Percentiles rank a stretch among this genome's conserved stretches.
These are phyloP conservation scores for Amphimallon solstitiale DNA, from an alignment of 2,888 invertebrate genomes.

Conservation along the genomic window DNA sequence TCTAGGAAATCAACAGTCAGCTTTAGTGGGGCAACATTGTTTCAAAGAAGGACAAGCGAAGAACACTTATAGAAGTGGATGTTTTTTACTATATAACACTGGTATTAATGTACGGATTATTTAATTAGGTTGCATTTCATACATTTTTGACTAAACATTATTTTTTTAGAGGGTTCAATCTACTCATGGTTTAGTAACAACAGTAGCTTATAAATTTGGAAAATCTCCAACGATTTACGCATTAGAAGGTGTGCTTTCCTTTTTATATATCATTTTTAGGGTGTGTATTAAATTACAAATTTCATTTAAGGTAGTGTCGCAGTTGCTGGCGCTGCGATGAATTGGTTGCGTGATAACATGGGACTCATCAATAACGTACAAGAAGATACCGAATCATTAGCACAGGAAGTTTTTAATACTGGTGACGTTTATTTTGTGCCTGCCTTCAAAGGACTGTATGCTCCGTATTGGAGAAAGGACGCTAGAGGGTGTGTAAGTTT, in stretches of 20 bases:
- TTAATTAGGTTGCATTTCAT: not conserved
- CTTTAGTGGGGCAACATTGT: constrained; percentile 91
- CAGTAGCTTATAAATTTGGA: constrained; percentile 95
- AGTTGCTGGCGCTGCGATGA: constrained; percentile 90
- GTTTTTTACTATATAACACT: constrained; percentile 95
- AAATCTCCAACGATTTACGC: constrained; percentile 87
- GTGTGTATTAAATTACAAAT: not conserved
- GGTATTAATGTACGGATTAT: constrained; percentile 72
- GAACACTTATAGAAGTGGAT: constrained; percentile 91
- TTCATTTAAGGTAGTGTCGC: constrained; percentile 77
- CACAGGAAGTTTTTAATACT: constrained; percentile 78
- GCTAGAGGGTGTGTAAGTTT: constrained; percentile 82
- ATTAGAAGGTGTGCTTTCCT: constrained; percentile 76
- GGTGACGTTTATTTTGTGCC: constrained; percentile 98
- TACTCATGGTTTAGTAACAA: constrained; percentile 91
- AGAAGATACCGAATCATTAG: constrained; percentile 71
- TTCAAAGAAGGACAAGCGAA: constrained; percentile 89
- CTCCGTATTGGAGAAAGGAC: constrained; percentile 98
- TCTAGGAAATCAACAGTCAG: constrained; percentile 96
- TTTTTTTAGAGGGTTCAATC: constrained; percentile 79
- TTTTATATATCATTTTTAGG: not conserved
- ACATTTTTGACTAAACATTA: not conserved
- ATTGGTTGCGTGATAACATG: constrained; percentile 93
- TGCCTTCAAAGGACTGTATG: constrained; percentile 95
- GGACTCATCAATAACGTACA: constrained; percentile 81